Evolutionary conservation across 2,888 invertebrate species (phyloP).

Genomic region (Muscina levida): DNA sequence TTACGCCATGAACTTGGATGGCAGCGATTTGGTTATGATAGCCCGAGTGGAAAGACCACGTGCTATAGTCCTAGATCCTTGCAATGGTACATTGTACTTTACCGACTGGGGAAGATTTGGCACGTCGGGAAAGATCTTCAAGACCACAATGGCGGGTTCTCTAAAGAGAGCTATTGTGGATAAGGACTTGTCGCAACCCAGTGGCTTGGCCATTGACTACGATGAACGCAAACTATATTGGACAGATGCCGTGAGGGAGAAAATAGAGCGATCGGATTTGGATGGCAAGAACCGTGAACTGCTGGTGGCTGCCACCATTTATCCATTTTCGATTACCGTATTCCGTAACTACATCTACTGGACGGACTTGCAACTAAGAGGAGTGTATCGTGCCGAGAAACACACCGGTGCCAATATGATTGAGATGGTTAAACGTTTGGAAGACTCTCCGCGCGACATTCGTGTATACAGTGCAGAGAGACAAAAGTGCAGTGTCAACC

Average conservation of each 20-base stretch:
- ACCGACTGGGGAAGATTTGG: constrained; percentile 98
- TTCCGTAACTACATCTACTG: constrained; percentile 95
- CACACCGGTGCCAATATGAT: constrained; percentile 97
- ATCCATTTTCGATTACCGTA: constrained; percentile 96
- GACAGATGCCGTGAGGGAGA: constrained; percentile 97
- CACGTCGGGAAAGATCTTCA: constrained; percentile 94
- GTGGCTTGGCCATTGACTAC: constrained; percentile 96
- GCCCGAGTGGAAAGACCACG: constrained; percentile 95
- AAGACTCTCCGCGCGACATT: constrained; percentile 95
- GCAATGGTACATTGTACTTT: constrained; percentile 96
- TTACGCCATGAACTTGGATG: constrained; percentile 96
- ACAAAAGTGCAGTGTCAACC: constrained; percentile 89
- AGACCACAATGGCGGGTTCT: constrained; percentile 98
- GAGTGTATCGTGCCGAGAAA: constrained; percentile 98
- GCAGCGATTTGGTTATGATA: constrained; percentile 93
- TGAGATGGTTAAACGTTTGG: constrained; percentile 95
- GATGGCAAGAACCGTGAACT: constrained; percentile 93
- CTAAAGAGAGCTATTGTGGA: constrained; percentile 92
- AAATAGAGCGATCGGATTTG: constrained; percentile 94
- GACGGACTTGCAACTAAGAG: constrained; percentile 95
- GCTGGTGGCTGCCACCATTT: constrained; percentile 93
- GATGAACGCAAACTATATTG: constrained; percentile 96
- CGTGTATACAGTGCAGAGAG: constrained; percentile 90
- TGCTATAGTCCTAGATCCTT: constrained; percentile 97
- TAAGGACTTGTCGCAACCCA: constrained; percentile 95